A percentile compares a stretch with the other conserved stretches of the same genome.
These are phyloP conservation scores for Varecia variegata DNA, from an alignment of 2,797 vertebrate species.

Conservation along the genomic window DNA sequence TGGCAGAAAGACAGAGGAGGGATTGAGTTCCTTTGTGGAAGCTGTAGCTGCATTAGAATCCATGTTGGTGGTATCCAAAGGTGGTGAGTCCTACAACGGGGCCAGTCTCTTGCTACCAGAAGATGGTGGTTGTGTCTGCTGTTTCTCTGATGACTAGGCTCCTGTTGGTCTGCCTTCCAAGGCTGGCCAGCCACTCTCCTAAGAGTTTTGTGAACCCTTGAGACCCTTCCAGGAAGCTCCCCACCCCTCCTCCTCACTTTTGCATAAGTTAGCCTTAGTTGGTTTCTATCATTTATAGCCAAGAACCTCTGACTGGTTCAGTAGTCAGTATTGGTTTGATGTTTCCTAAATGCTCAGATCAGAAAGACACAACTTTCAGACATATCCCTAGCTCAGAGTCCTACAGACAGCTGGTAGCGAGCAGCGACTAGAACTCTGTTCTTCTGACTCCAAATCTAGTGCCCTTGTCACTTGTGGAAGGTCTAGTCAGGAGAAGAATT, in stretches of 20 bases:
- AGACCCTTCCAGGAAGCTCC: neutral
- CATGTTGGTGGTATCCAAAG: neutral
- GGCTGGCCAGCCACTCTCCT: neutral
- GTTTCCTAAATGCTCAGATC: neutral
- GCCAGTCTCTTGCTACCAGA: neutral
- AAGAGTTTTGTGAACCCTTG: neutral
- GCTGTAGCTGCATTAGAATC: neutral
- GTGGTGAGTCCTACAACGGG: too few species aligned
- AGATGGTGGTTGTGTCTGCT: rapidly evolving
- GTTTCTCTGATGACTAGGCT: neutral
- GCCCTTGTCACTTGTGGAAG: conserved; percentile 46
- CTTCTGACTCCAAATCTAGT: conserved; percentile 31
- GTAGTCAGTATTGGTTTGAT: neutral
- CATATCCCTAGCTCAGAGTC: conserved; percentile 57
- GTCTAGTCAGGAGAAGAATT: neutral
- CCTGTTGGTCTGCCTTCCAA: neutral
- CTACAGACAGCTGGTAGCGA: conserved; percentile 26
- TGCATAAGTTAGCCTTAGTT: neutral
- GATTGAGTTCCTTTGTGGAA: neutral
- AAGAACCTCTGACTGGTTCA: neutral
- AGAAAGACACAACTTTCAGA: neutral
- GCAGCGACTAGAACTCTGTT: conserved; percentile 53
- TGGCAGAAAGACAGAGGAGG: neutral
- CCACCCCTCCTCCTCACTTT: neutral
- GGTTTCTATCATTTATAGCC: neutral